phyloP scores from a whole-genome alignment of 1,140 invertebrate species.

The Drosophila obscura region DNA sequence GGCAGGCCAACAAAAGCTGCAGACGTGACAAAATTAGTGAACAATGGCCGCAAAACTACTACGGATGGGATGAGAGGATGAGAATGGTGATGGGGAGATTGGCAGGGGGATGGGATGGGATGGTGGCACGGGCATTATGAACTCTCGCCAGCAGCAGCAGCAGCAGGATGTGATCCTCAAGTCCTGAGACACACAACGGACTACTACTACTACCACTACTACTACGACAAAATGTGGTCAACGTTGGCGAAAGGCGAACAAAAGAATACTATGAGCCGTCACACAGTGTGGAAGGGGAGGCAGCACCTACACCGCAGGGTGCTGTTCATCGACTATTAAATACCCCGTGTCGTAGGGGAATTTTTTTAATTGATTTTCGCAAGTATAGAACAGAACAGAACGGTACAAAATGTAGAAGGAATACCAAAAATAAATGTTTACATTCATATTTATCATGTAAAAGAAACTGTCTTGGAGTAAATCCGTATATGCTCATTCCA shows the following conservation, averaged over 20 bases:
- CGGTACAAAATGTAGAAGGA: no score
- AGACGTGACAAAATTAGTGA: constrained; percentile 83
- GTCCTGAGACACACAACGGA: constrained; percentile 37
- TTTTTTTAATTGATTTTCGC: no score
- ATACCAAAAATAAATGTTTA: no score
- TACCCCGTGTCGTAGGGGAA: background rate
- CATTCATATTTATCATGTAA: no score
- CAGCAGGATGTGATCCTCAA: constrained; percentile 56
- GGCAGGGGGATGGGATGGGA: background rate
- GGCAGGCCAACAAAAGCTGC: constrained; percentile 75
- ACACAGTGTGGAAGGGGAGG: background rate
- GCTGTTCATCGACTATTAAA: constrained; percentile 1
- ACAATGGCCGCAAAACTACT: constrained; percentile 62
- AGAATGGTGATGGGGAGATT: background rate
- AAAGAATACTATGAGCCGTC: constrained; percentile 57
- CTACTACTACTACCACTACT: constrained; percentile 17
- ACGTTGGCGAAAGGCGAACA: constrained; percentile 70
- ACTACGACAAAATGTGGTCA: constrained; percentile 73
- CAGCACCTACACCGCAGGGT: no score
- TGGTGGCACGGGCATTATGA: constrained; percentile 57
- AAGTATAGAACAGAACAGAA: no score
- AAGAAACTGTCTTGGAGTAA: no score
- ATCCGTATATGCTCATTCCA: no score
- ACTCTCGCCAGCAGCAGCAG: constrained; percentile 42
- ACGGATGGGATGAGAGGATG: constrained; percentile 36